Percentiles rank a stretch among this genome's conserved stretches.
These are phyloP conservation scores for Acanthurus tractus DNA, from an alignment of 2,797 vertebrate species.

Conservation along the genomic window DNA sequence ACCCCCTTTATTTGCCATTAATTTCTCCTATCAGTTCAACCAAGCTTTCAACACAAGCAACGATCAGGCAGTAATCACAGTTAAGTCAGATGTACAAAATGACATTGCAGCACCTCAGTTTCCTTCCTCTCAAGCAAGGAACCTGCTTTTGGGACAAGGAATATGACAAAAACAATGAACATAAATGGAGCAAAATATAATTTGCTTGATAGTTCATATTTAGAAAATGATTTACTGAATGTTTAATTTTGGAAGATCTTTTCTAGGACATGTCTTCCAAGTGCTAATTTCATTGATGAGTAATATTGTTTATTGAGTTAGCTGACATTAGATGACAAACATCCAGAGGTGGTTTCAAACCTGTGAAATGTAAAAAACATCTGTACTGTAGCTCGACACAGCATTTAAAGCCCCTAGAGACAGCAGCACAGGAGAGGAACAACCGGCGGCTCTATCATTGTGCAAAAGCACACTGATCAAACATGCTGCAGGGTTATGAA, in stretches of 20 bases:
- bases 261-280: neutral
- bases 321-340: neutral
- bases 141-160: too few species aligned
- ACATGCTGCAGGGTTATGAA: conserved; percentile 32
- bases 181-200: neutral
- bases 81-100: neutral
- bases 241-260: neutral
- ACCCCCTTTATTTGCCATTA: too few species aligned
- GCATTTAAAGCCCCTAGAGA: neutral
- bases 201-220: neutral
- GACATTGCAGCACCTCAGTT: neutral
- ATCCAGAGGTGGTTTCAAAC: neutral
- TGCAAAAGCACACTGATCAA: conserved; percentile 45
- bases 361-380: neutral
- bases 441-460: conserved; percentile 14
- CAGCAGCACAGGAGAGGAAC: conserved; percentile 20
- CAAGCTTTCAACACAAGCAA: neutral
- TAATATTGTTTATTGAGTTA: neutral
- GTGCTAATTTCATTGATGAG: neutral
- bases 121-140: neutral
- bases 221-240: neutral
- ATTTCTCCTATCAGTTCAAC: neutral
- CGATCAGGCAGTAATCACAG: neutral
- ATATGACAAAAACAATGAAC: neutral
- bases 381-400: neutral